phyloP scores from a whole-genome alignment of 2,797 vertebrate species.

The Dryobates pubescens region DNA sequence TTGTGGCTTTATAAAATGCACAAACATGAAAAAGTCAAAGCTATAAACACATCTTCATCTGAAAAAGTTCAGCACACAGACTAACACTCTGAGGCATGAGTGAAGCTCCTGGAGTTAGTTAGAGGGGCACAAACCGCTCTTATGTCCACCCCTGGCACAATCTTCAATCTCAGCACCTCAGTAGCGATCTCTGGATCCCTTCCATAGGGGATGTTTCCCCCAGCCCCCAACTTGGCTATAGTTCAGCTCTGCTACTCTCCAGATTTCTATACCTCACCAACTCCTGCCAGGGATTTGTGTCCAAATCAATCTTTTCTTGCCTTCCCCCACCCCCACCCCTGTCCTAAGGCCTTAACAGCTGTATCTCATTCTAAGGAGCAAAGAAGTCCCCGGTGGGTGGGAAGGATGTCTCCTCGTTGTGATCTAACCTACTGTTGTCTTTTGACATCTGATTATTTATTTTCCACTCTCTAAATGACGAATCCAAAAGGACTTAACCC shows the following conservation, averaged over 20 bases:
- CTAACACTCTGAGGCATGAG: neutral
- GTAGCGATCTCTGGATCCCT: neutral
- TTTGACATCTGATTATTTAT: slow-evolving; percentile 23
- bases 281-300: slow-evolving; percentile 13
- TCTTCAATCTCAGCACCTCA: neutral
- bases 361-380: slow-evolving; percentile 33
- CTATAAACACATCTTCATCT: neutral
- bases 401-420: slow-evolving; percentile 3
- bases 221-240: neutral
- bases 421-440: slow-evolving; percentile 17
- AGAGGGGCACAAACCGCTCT: slow-evolving; percentile 2
- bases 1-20: slow-evolving; percentile 21
- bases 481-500: neutral
- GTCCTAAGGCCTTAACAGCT: slow-evolving; percentile 30
- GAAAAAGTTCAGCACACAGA: neutral
- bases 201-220: neutral
- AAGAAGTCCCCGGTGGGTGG: neutral
- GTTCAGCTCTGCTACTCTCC: neutral
- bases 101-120: neutral
- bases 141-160: slow-evolving; percentile 8
- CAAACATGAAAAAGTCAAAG: neutral
- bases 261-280: slow-evolving; percentile 27
- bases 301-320: slow-evolving; percentile 21
- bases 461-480: neutral
- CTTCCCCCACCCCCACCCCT: neutral